These are phyloP conservation scores for Girardia tigrina DNA, from an alignment of 2,888 invertebrate genomes.

Conservation along the genomic window DNA sequence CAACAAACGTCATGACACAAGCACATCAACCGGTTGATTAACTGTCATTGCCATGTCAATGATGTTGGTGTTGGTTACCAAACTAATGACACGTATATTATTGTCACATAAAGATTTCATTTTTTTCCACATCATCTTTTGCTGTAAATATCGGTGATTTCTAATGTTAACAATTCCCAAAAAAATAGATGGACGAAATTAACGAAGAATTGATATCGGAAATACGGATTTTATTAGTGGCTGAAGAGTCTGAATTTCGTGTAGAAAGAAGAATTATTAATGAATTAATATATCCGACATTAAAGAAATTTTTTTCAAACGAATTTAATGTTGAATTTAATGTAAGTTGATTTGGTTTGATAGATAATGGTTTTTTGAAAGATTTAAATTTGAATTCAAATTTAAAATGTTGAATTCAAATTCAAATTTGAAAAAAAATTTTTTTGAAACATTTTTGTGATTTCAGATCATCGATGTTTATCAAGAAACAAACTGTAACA, in stretches of 20 bases:
- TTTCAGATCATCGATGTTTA: too few relatives aligned
- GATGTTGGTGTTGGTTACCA: not conserved
- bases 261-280: not conserved
- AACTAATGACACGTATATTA: not conserved
- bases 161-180: not conserved
- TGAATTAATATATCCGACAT: not conserved
- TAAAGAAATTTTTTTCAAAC: not conserved
- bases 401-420: too few relatives aligned
- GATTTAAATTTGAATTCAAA: too few relatives aligned
- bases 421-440: too few relatives aligned
- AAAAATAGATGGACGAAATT: not conserved
- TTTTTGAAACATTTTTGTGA: too few relatives aligned
- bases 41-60: not conserved
- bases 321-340: not conserved
- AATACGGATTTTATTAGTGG: not conserved
- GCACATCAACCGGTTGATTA: not conserved
- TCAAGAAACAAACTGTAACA: too few relatives aligned
- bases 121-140: not conserved
- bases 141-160: not conserved
- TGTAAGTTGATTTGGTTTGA: not conserved
- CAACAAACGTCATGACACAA: not conserved
- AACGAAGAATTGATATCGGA: not conserved
- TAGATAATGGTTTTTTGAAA: too few relatives aligned
- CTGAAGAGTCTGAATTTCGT: not conserved
- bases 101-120: not conserved